Evolutionary conservation across 2,113 vertebrate species (phyloP), one percentile per base, ranked within the genome.

Genomic region (Rhizomys pruinosus): DNA sequence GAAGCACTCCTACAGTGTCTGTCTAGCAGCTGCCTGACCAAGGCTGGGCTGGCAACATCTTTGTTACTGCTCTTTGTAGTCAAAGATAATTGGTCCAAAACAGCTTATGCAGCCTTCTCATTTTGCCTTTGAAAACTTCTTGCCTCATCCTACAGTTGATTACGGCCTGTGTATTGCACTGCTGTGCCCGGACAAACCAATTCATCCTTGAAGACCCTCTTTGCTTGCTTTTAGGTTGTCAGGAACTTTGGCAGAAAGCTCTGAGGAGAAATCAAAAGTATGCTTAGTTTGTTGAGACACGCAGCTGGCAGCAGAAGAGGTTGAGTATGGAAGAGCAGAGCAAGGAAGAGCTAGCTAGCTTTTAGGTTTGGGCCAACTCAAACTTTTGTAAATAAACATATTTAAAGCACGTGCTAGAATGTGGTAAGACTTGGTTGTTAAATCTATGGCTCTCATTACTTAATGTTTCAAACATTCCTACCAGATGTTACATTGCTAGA

Each of bases 381-480:
- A 72, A 69, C 17, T 37, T 89, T 82, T 91, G 47, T 68, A 66
- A 92, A 72, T 73, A 84, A 92, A 27, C 37, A n/a, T 68, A 29
- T 42, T 90, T 34, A 32, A 73, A 87, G 63, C 17, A 89, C 57
- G 11, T 77, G 84, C 29, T 74, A 87, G 59, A 52, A 6, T 52
- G 47, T 52, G 78, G 42, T 16, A 74, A 77, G 52, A 78, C 23
- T 55, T 39, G 44, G n/a, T 64, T 87, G 5, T 93, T 89, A 61
- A 91, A 61, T 55, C 77, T 94, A 11, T 42, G 22, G 27, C 89
- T n/a, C 32, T 66, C 20, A 22, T 42, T 89, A n/a, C 17, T 92
- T 86, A 37, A n/a, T 22, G 15, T 87, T 93, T 90, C 19, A 84
- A 79, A 74, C 23, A 78, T 84, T 90, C 68, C 39, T 5, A 69